Conservation (phyloP, 2,797 vertebrate genomes). For the Heliangelus exortis region DNA sequence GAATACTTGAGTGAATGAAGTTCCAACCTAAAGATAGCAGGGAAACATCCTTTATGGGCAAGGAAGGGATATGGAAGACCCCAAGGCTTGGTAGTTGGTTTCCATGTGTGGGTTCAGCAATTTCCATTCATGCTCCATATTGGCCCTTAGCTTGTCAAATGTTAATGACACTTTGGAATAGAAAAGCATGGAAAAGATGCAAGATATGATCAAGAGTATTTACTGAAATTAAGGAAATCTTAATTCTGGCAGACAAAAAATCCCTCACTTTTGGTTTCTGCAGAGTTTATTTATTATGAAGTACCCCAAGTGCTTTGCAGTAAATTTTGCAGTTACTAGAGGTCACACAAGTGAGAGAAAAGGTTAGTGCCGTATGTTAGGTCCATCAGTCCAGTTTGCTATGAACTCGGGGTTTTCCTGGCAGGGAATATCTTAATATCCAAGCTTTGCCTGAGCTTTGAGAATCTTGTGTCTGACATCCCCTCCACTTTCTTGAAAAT, state of each 20-base stretch:
- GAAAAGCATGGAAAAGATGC: rapidly evolving
- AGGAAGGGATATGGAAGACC: neutral
- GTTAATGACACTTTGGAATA: neutral
- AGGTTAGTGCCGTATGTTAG: neutral
- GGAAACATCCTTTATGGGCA: neutral
- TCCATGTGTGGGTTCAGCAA: neutral
- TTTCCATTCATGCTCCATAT: neutral
- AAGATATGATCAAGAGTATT: neutral
- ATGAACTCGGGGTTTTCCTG: neutral
- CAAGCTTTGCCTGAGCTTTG: neutral
- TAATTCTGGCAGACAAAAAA: conserved; percentile 32
- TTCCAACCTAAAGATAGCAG: neutral
- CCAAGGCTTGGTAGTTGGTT: neutral
- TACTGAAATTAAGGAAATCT: conserved; percentile 13
- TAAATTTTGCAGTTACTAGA: neutral
- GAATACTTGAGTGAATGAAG: conserved; percentile 6
- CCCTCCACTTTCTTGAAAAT: neutral
- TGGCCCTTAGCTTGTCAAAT: neutral
- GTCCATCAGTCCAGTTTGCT: neutral
- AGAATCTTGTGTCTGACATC: neutral
- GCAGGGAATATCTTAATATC: neutral
- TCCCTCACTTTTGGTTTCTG: conserved; percentile 8
- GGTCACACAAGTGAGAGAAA: neutral
- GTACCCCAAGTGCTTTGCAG: neutral
- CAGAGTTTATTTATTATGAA: neutral